phyloP scores from a whole-genome alignment of 2,888 invertebrate genomes.

The Tipula vernalis region DNA sequence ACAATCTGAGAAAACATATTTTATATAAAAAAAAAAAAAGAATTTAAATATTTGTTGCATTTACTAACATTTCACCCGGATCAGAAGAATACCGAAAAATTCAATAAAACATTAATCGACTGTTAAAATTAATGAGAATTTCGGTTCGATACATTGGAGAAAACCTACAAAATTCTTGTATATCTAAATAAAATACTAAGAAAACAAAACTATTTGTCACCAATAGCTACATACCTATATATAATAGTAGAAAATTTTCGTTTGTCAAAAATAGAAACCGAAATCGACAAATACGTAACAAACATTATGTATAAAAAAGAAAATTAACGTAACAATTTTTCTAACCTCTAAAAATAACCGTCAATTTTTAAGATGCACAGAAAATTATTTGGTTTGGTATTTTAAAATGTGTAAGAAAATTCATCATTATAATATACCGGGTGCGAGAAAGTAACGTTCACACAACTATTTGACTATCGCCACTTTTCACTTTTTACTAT shows the following conservation, averaged over 20 bases:
- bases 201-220: neutral
- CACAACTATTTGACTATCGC: no score
- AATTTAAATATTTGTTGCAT: neutral
- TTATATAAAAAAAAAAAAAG: neutral
- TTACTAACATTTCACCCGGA: neutral
- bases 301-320: neutral
- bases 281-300: neutral
- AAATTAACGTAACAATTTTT: neutral
- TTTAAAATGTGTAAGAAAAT: neutral
- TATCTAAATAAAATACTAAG: neutral
- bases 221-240: neutral
- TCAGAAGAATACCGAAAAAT: neutral
- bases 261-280: neutral
- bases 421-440: neutral
- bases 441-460: no score
- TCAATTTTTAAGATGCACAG: neutral
- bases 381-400: neutral
- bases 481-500: no score
- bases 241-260: neutral
- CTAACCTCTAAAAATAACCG: constrained; percentile 4
- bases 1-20: neutral
- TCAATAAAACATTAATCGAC: neutral
- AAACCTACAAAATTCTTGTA: neutral
- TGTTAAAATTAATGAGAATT: neutral
- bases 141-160: neutral